Evolutionary conservation across 23 tunicate species (phyloP), one percentile per base, ranked within the genome.

Genomic region (Trididemnum miniatum): DNA sequence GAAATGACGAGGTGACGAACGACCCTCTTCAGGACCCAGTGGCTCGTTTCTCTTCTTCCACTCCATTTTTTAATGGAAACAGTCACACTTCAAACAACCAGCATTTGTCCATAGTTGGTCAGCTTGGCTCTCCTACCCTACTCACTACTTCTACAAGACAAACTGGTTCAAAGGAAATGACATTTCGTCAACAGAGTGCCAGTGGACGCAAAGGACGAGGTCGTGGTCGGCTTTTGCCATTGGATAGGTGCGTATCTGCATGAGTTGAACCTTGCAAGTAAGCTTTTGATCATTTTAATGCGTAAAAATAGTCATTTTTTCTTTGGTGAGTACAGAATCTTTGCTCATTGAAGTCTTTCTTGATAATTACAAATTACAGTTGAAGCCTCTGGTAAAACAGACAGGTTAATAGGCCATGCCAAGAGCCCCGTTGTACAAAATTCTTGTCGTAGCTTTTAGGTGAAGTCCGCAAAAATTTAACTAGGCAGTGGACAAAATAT

Each of bases 181-280:
- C 79, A 2, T 49, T 34, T 1, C 40, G 87, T 12, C 93, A 76
- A 63, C 87, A 63, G 35, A 88, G 93, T 39, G 87, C 87, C 1
- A 77, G 73, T 28, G 77, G 72, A 9, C 65, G 80, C 25, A 88
- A 83, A 52, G 69, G 82, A 23, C 57, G 87, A 20, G 80, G 71
- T 31, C 44, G 81, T 23, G 34, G 40, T 1, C 31, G 86, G 25
- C 86, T 87, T 15, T 28, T 87, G 77, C 91, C 91, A 28, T 71
- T 87, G 25, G 91, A 87, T 73, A 81, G 86, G 91, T 87, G 31
- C 20, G 80, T 62, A 9, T n/a, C n/a, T n/a, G n/a, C n/a, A n/a
- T n/a, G n/a, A n/a, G n/a, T n/a, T n/a, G n/a, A n/a, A n/a, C n/a
- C n/a, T n/a, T n/a, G n/a, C n/a, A n/a, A n/a, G n/a, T n/a, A n/a